These are phyloP conservation scores for Epinephelus coioides DNA, from an alignment of 2,797 vertebrate species.

Conservation along the genomic window DNA sequence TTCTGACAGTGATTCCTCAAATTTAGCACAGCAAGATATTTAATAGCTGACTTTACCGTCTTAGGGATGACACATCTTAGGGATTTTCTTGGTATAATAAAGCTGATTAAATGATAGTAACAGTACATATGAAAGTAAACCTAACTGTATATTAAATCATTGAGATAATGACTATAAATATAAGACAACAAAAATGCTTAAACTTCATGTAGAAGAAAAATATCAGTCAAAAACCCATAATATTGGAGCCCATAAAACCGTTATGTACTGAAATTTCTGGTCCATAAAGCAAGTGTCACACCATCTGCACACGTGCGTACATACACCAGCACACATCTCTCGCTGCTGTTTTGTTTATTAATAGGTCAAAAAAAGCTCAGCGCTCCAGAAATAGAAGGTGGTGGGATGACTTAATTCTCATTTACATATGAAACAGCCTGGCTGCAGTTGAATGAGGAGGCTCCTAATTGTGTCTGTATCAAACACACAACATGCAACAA, in stretches of 20 bases:
- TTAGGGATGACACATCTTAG: not conserved
- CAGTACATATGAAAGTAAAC: not conserved
- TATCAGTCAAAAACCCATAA: not conserved
- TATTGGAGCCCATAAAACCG: not conserved
- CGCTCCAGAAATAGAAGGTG: conserved; percentile 53
- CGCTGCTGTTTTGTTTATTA: conserved; percentile 40
- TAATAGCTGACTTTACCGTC: not conserved
- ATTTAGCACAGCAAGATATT: not conserved
- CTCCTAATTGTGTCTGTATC: conserved; percentile 54
- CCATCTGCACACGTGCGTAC: conserved; percentile 3
- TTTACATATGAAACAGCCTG: conserved; percentile 62
- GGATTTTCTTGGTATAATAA: not conserved
- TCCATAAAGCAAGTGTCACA: conserved; percentile 1
- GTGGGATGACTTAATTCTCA: conserved; percentile 58
- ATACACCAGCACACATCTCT: conserved; percentile 5
- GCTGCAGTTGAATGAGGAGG: conserved; percentile 43
- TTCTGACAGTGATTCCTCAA: not conserved
- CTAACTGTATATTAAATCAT: not conserved
- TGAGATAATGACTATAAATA: not conserved
- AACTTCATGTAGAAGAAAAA: not conserved
- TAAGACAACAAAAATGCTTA: not conserved
- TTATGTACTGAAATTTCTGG: not conserved
- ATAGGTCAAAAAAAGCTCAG: conserved; percentile 46
- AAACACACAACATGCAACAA: conserved; percentile 35
- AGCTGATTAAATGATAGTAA: not conserved